Evolutionary conservation across 2,797 vertebrate genomes (phyloP).

Genomic region (Sparidentex hasta): DNA sequence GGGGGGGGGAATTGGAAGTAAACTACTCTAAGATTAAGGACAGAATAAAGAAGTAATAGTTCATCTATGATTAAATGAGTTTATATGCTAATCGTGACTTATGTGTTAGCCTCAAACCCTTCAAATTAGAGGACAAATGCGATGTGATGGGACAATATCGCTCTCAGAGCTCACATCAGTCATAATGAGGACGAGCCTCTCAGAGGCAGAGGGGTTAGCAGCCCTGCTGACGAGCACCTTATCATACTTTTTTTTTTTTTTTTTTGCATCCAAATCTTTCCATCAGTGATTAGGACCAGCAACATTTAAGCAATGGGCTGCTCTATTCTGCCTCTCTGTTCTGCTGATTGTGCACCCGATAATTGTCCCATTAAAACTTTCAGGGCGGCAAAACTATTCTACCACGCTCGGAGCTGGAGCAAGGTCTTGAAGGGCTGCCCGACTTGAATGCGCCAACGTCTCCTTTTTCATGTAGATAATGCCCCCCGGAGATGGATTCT

Average conservation of each 20-base stretch:
- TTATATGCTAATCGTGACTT: not conserved
- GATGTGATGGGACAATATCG: no score
- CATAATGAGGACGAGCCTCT: slow-evolving; percentile 20
- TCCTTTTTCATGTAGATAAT: slow-evolving; percentile 6
- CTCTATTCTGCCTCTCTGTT: slow-evolving; percentile 27
- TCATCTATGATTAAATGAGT: slow-evolving; percentile 9
- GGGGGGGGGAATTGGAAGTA: slow-evolving; percentile 47
- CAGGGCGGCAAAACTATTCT: slow-evolving; percentile 34
- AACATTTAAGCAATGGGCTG: slow-evolving; percentile 40
- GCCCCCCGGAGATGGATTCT: not conserved
- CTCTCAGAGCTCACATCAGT: not conserved
- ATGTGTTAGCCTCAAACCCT: not conserved
- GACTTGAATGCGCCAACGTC: not conserved
- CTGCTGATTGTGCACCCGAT: slow-evolving; percentile 61
- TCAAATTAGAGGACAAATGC: no score
- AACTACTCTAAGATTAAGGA: slow-evolving; percentile 36
- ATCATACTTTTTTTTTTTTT: slow-evolving; percentile 10
- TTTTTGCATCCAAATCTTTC: slow-evolving; percentile 46
- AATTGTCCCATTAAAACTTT: slow-evolving; percentile 66
- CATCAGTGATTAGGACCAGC: slow-evolving; percentile 55
- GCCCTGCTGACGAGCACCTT: slow-evolving; percentile 39
- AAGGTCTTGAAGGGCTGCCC: slow-evolving; percentile 2
- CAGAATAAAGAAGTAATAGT: slow-evolving; percentile 14
- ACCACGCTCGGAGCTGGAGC: slow-evolving; percentile 1
- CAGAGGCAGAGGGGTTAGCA: slow-evolving; percentile 29